Evolutionary conservation across 2,113 vertebrate species (phyloP), one percentile per base, ranked within the genome.

Genomic region (Syngnathus floridae): DNA sequence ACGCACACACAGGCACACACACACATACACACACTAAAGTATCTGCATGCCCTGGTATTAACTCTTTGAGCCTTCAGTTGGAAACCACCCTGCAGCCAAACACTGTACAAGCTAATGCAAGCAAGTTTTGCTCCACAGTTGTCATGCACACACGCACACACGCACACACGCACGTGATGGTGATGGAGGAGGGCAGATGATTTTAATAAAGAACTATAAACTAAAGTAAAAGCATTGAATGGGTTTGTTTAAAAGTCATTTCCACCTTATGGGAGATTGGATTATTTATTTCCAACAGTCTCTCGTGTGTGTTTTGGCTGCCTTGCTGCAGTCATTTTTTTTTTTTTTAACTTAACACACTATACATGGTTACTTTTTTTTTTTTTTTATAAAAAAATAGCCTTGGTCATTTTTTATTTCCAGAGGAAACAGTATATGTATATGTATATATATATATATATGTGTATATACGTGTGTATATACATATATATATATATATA

Each of bases 191-290:
- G 80, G 86, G 86, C 71, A 75, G 82, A 88, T 74, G 76, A 85
- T 88, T 92, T 92, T 91, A 88, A 79, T 90, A 91, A 85, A 83
- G 84, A 85, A 81, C 62, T 74, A 40, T 73, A 71, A 35, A 56
- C 5, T 26, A 35, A 56, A 35, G 54, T 26, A 16, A 56, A 56
- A 35, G 2, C 14, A 56, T 31, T 17, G 54, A 35, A 12, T 14
- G 26, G 14, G 26, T 56, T 13, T 56, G 54, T 56, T 31, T 5
- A 35, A 55, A 31, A 7, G 14, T 35, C 12, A 31, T 31, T 56
- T 14, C 13, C 26, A 7, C 2, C 14, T 14, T 16, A 5, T 19
- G 57, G 26, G 26, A 31, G 3, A 31, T 31, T 31, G 26, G 26
- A 31, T 31, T 31, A 31, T 31, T 31, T 31, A 31, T 31, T 31